Conservation (phyloP, 2,888 invertebrate genomes). For the Eremobia ochroleuca region DNA sequence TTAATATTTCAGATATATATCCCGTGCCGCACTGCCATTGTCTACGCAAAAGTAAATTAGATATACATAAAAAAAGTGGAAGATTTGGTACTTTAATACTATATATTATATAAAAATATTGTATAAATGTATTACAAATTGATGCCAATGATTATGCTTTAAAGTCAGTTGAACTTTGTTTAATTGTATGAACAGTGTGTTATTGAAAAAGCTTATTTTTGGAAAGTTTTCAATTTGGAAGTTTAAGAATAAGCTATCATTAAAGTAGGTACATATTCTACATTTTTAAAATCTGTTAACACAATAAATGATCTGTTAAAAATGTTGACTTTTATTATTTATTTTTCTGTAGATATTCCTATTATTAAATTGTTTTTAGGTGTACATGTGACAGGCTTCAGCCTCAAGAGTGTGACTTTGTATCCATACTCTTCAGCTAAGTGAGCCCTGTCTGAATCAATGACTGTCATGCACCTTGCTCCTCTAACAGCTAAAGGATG, state of each 20-base stretch:
- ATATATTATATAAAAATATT: no score
- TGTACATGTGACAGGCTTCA: constrained; percentile 96
- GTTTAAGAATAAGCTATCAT: constrained; percentile 46
- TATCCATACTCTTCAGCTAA: constrained; percentile 95
- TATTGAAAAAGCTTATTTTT: constrained; percentile 38
- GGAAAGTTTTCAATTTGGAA: constrained; percentile 30
- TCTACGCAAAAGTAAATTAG: constrained; percentile 87
- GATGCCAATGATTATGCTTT: constrained; percentile 41
- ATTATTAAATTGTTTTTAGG: constrained; percentile 97
- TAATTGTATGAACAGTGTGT: constrained; percentile 26
- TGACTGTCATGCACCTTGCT: constrained; percentile 96
- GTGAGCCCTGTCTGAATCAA: constrained; percentile 96
- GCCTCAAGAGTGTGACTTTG: constrained; percentile 93
- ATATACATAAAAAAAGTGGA: constrained; percentile 34
- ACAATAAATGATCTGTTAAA: constrained; percentile 72
- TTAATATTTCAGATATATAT: constrained; percentile 92
- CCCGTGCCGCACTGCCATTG: constrained; percentile 93
- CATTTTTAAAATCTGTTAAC: constrained; percentile 70
- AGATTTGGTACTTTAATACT: constrained; percentile 49
- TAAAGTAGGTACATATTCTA: constrained; percentile 56
- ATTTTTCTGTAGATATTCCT: constrained; percentile 86
- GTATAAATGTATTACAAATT: constrained; percentile 51
- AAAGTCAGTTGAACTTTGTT: constrained; percentile 42
- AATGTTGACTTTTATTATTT: constrained; percentile 57
- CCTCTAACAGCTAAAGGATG: constrained; percentile 94